These are phyloP conservation scores for Orius laevigatus DNA, from an alignment of 1,140 invertebrate genomes.

Conservation along the genomic window DNA sequence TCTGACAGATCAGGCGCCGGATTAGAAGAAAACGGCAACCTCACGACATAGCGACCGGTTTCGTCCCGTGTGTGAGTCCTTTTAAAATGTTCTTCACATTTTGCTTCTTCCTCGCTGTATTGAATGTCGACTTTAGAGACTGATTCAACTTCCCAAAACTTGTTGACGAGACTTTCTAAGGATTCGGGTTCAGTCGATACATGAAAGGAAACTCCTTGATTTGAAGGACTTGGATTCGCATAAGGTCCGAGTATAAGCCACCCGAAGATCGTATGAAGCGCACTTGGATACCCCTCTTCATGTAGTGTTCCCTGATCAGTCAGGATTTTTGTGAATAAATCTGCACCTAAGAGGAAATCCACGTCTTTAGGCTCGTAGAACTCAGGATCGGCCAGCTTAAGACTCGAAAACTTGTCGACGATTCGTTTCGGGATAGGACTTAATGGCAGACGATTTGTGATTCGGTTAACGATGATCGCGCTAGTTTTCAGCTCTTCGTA, in stretches of 20 bases:
- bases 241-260: too few species aligned
- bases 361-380: not conserved
- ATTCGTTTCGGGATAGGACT: too few species aligned
- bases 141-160: constrained; percentile 1
- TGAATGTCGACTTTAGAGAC: not conserved
- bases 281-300: too few species aligned
- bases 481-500: too few species aligned
- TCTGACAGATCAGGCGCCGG: not conserved
- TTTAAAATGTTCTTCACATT: not conserved
- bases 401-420: too few species aligned
- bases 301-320: not conserved
- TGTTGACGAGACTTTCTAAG: not conserved
- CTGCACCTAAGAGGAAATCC: constrained; percentile 1
- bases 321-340: not conserved
- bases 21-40: not conserved
- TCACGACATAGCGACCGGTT: not conserved
- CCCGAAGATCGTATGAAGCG: too few species aligned
- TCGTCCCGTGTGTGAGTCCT: not conserved
- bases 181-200: too few species aligned
- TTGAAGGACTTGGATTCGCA: too few species aligned
- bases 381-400: not conserved
- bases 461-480: too few species aligned
- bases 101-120: not conserved
- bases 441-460: too few species aligned
- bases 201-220: too few species aligned